phyloP scores from a whole-genome alignment of 92 coral and sea anemone genomes.

The Siderastrea radians region DNA sequence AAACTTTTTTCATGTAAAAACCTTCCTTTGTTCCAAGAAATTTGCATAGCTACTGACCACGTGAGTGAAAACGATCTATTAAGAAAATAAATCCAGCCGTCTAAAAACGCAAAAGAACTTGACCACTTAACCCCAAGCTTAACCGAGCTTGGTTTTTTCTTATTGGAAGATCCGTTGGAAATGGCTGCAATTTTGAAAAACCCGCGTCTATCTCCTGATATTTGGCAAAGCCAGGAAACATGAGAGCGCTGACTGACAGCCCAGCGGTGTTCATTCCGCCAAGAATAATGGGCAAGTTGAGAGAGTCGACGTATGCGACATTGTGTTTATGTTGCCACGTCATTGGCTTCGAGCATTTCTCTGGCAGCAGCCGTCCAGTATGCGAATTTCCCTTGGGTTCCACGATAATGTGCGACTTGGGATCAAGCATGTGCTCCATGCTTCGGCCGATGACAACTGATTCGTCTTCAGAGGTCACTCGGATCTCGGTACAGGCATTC shows the following conservation, averaged over 20 bases:
- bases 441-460: slow-evolving; percentile 27
- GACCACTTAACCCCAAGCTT: too few species aligned
- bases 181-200: too few species aligned
- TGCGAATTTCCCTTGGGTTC: slow-evolving; percentile 26
- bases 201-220: not conserved
- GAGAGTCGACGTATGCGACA: slow-evolving; percentile 8
- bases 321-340: not conserved
- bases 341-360: not conserved
- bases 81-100: too few species aligned
- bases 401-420: not conserved
- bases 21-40: too few species aligned
- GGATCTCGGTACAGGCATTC: slow-evolving; percentile 43
- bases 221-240: slow-evolving; percentile 20
- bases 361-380: not conserved
- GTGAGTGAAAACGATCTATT: too few species aligned
- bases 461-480: slow-evolving; percentile 25
- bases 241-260: slow-evolving; percentile 20
- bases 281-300: too few species aligned
- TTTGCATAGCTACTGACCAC: too few species aligned
- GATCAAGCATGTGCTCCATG: slow-evolving; percentile 12
- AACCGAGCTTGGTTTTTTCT: too few species aligned
- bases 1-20: too few species aligned
- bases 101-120: too few species aligned
- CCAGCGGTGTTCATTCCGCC: slow-evolving; percentile 41
- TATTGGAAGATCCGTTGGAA: too few species aligned